Evolutionary conservation across 2,888 invertebrate genomes (phyloP).

Genomic region (Apamea anceps): DNA sequence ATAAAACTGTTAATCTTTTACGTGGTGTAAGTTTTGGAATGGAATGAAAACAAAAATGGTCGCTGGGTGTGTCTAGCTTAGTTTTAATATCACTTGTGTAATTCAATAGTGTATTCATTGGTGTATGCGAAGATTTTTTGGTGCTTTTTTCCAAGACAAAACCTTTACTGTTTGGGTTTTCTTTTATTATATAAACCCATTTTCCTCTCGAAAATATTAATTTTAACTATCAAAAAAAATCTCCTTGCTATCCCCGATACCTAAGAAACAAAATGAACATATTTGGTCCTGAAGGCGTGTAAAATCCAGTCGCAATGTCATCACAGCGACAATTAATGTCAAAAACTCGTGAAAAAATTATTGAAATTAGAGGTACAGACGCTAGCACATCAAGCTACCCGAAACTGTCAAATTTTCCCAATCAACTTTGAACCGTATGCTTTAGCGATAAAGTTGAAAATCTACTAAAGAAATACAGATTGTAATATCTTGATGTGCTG

Average conservation of each 20-base stretch:
- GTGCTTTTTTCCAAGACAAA: slow-evolving; percentile 8
- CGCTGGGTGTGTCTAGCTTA: slow-evolving; percentile 15
- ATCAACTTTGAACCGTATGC: too few species aligned
- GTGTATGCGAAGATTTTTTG: not conserved
- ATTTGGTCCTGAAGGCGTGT: too few species aligned
- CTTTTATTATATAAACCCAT: not conserved
- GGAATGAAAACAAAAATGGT: slow-evolving; percentile 18
- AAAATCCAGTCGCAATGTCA: too few species aligned
- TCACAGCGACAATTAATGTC: too few species aligned
- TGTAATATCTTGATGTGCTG: too few species aligned
- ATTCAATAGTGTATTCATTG: slow-evolving; percentile 24
- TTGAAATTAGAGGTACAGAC: too few species aligned
- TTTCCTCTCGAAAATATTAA: not conserved
- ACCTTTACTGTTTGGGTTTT: not conserved
- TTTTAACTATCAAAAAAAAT: not conserved
- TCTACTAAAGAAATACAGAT: too few species aligned
- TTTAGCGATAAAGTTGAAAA: too few species aligned
- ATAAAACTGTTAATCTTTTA: slow-evolving; percentile 46
- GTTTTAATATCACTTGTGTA: slow-evolving; percentile 23
- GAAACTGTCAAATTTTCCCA: too few species aligned
- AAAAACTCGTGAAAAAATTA: too few species aligned
- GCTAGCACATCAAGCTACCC: too few species aligned
- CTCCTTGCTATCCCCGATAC: not conserved
- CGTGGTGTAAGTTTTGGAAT: slow-evolving; percentile 14
- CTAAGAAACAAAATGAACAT: not conserved